Conservation (phyloP, 2,888 invertebrate genomes). For the Sialis fuliginosa region DNA sequence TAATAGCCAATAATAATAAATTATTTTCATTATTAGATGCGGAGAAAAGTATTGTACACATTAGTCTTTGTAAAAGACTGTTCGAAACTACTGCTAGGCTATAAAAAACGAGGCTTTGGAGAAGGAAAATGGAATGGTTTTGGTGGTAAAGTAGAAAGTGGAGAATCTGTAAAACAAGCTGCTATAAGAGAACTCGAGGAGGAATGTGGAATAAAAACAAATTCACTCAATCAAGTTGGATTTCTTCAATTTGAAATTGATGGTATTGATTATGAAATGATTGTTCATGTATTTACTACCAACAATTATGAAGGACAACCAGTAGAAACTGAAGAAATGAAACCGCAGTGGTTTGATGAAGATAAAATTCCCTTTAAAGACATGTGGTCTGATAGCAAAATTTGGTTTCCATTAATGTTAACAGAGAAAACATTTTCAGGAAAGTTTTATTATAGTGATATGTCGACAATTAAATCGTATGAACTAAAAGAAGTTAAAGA, state of each 20-base stretch:
- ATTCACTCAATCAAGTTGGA: conserved; percentile 37
- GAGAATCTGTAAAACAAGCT: conserved; percentile 42
- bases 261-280: conserved; percentile 35
- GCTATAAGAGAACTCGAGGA: conserved; percentile 51
- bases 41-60: conserved; percentile 21
- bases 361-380: conserved; percentile 41
- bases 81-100: conserved; percentile 37
- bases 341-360: conserved; percentile 45
- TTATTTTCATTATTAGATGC: background rate
- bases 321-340: conserved; percentile 52
- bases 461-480: no score
- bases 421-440: conserved; percentile 35
- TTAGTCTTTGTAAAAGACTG: conserved; percentile 28
- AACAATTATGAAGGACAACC: conserved; percentile 32
- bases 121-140: conserved; percentile 61
- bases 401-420: conserved; percentile 50
- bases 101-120: conserved; percentile 58
- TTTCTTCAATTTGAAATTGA: conserved; percentile 45
- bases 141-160: conserved; percentile 55
- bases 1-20: no score
- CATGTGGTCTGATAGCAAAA: conserved; percentile 56
- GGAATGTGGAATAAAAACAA: conserved; percentile 36
- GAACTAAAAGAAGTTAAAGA: no score
- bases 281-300: conserved; percentile 48
- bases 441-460: conserved; percentile 38